These are phyloP conservation scores for Muschampia plurimacula DNA, from an alignment of 2,888 invertebrate genomes.

Conservation along the genomic window DNA sequence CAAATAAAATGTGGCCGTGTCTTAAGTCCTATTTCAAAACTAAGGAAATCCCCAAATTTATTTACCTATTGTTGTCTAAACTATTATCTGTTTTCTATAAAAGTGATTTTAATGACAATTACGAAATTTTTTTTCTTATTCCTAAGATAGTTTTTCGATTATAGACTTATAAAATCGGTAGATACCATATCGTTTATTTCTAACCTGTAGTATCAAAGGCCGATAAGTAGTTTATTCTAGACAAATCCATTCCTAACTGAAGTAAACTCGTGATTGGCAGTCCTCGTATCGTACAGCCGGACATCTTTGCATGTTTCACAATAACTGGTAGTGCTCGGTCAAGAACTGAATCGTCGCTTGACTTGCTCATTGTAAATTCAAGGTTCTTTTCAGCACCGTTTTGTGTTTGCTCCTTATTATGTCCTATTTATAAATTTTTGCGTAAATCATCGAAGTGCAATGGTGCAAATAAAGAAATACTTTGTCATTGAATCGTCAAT, in stretches of 20 bases:
- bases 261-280: slow-evolving; percentile 56
- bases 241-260: slow-evolving; percentile 59
- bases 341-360: not conserved
- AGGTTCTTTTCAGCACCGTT: not conserved
- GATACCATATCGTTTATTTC: not conserved
- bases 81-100: too few relatives aligned
- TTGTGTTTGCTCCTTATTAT: not conserved
- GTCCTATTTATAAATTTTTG: not conserved
- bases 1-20: too few relatives aligned
- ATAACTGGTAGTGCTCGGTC: not conserved
- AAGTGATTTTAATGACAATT: too few relatives aligned
- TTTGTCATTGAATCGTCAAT: too few relatives aligned
- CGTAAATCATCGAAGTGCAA: too few relatives aligned
- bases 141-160: too few relatives aligned
- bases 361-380: not conserved
- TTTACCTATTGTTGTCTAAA: too few relatives aligned
- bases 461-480: too few relatives aligned
- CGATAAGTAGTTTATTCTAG: slow-evolving; percentile 64
- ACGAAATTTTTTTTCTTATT: too few relatives aligned
- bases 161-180: too few relatives aligned
- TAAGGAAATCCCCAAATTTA: too few relatives aligned
- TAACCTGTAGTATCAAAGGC: slow-evolving; percentile 54
- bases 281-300: slow-evolving; percentile 25
- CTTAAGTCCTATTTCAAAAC: too few relatives aligned
- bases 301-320: slow-evolving; percentile 8